phyloP scores from a whole-genome alignment of 2,113 vertebrate genomes.

The Thunnus thynnus region DNA sequence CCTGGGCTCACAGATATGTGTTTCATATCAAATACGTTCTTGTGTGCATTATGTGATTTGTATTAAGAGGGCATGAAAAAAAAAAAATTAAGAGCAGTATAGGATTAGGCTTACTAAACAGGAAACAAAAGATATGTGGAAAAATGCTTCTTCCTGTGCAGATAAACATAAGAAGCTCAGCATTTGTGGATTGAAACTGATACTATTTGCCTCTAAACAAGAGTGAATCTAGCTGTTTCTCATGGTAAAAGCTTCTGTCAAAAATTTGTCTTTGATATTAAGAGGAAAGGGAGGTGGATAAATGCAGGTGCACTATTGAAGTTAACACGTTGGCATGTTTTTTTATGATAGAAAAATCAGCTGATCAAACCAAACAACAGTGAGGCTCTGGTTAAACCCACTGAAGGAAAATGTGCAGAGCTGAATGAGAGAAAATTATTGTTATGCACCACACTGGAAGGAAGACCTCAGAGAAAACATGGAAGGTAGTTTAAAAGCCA shows the following conservation, averaged over 20 bases:
- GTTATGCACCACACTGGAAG: not conserved
- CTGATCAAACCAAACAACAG: conserved; percentile 34
- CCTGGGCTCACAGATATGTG: conserved; percentile 38
- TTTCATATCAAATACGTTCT: conserved; percentile 48
- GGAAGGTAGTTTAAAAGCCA: not conserved
- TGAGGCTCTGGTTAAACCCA: not conserved
- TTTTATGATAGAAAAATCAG: conserved; percentile 7
- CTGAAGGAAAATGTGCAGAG: not conserved
- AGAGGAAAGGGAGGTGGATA: conserved; percentile 17
- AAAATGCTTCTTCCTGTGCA: conserved; percentile 29
- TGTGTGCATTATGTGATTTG: conserved; percentile 46
- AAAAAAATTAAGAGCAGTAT: conserved; percentile 15
- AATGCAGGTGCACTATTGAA: not conserved
- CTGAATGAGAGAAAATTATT: not conserved
- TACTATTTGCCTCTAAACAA: conserved; percentile 31
- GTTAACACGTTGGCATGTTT: not conserved
- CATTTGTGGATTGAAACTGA: conserved; percentile 40
- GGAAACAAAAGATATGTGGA: conserved; percentile 26
- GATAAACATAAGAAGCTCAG: conserved; percentile 58
- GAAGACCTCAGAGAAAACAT: not conserved
- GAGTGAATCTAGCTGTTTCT: conserved; percentile 40
- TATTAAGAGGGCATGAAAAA: not conserved
- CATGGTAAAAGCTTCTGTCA: conserved; percentile 31
- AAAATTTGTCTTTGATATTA: conserved; percentile 6
- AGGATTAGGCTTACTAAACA: conserved; percentile 50